Conservation (phyloP, 2,888 invertebrate species). For the Aphidius colemani region DNA sequence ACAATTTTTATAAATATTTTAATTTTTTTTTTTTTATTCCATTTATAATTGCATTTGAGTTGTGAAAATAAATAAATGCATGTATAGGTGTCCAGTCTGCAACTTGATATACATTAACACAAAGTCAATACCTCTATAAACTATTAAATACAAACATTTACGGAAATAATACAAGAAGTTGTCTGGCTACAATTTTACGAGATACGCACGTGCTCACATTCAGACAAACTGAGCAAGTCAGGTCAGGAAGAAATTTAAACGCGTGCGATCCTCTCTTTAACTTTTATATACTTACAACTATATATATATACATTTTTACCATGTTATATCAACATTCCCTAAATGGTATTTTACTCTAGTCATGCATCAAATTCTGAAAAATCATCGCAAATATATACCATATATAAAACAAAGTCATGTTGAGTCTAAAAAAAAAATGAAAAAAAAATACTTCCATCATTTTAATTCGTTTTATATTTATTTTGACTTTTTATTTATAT, state of each 20-base stretch:
- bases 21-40: too few species aligned
- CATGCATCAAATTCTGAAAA: constrained; percentile 45
- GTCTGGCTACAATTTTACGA: constrained; percentile 18
- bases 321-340: constrained; percentile 54
- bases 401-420: background rate
- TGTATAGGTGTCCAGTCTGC: background rate
- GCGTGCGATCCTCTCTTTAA: constrained; percentile 20
- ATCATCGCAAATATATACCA: constrained; percentile 42
- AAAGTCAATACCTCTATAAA: constrained; percentile 27
- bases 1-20: background rate
- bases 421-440: too few species aligned
- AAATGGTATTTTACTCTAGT: constrained; percentile 46
- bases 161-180: constrained; percentile 36
- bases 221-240: constrained; percentile 12
- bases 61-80: too few species aligned
- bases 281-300: constrained; percentile 15
- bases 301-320: constrained; percentile 31
- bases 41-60: too few species aligned
- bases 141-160: constrained; percentile 34
- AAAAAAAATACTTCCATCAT: background rate
- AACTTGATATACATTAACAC: constrained; percentile 18
- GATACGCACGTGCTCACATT: constrained; percentile 34
- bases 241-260: constrained; percentile 29
- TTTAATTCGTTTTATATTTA: background rate
- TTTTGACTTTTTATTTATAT: background rate